Base-by-base conservation (phyloP, 1,140 invertebrate species). In the Lordiphosa stackelbergi region DNA sequence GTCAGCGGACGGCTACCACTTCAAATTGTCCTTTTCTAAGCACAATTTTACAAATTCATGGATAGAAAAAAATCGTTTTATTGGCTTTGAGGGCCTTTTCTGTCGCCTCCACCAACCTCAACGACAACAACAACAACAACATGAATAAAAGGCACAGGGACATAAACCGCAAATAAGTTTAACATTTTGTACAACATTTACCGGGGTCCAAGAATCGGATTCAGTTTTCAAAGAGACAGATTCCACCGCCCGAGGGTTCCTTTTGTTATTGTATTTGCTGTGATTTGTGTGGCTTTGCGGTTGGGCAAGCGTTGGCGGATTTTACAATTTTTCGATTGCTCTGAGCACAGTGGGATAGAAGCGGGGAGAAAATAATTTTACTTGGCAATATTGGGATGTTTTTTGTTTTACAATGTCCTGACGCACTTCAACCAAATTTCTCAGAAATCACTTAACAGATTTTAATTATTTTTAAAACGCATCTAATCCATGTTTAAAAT, bases 1-100 rank as follows among this genome's bases (percentile, higher is more conserved):
- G 73, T 83, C 77, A 73, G 45, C 62, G 56, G 65, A 57, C 48
- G 4, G 65, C 74, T 46, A 60, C 53, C 63, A 65, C 77, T 69
- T 77, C 72, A 79, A 79, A 31, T 72, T 72, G 77, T 83, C 77
- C 72, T 72, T 69, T 72, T 61, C 58, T 40, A 49, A 48, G 61
- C 53, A 68, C 41, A 65, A 55, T 68, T 79, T 81, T 72, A 83
- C 77, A 83, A 46, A 83, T 81, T 83, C 77, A 83, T 83, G 74
- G 74, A 79, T 83, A 59, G 56, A 59, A 83, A 81, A 81, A 85
- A 86, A 86, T 71, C 79, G 75, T 86, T 86, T 86, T 86, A 86
- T 86, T 86, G 85, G 85, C 85, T 86, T 86, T 85, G 72, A 85
- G 75, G 70, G 66, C 74, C 77, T 66, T 83, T 83, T 81, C 68